These are phyloP conservation scores for Ciconia maguari DNA, from an alignment of 2,113 vertebrate genomes.

Conservation along the genomic window DNA sequence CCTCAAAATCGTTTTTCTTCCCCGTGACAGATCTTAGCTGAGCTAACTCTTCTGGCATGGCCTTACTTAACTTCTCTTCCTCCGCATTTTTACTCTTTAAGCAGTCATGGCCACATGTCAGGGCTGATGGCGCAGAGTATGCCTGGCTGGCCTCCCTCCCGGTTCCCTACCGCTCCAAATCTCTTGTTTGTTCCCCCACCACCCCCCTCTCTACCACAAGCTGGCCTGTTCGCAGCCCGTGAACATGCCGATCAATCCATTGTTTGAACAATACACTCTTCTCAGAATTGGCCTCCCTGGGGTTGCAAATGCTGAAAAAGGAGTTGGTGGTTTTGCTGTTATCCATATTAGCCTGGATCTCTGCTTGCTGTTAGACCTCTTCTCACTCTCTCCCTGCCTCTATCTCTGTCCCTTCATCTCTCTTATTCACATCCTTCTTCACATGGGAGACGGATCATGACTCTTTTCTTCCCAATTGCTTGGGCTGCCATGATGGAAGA, in stretches of 20 bases:
- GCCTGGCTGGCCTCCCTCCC: neutral
- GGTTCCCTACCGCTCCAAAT: neutral
- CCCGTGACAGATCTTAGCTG: neutral
- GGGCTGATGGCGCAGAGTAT: neutral
- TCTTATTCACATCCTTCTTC: neutral
- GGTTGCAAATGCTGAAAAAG: neutral
- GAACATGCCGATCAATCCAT: neutral
- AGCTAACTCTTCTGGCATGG: neutral
- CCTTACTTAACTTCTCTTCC: neutral
- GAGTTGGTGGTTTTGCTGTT: neutral
- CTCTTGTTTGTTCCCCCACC: neutral
- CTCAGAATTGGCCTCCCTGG: neutral
- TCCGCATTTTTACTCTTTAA: neutral
- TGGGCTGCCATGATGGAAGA: neutral
- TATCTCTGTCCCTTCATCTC: rapidly evolving
- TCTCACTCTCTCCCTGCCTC: neutral
- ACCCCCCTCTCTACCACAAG: neutral
- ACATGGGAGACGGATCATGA: neutral
- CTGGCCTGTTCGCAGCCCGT: neutral
- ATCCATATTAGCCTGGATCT: neutral
- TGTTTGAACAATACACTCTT: neutral
- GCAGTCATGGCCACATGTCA: neutral
- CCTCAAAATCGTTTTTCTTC: neutral
- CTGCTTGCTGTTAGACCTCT: neutral
- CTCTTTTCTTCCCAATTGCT: neutral